These are phyloP conservation scores for Dendronephthya gigantea DNA, from an alignment of 64 coral and sea anemone species.

Conservation along the genomic window DNA sequence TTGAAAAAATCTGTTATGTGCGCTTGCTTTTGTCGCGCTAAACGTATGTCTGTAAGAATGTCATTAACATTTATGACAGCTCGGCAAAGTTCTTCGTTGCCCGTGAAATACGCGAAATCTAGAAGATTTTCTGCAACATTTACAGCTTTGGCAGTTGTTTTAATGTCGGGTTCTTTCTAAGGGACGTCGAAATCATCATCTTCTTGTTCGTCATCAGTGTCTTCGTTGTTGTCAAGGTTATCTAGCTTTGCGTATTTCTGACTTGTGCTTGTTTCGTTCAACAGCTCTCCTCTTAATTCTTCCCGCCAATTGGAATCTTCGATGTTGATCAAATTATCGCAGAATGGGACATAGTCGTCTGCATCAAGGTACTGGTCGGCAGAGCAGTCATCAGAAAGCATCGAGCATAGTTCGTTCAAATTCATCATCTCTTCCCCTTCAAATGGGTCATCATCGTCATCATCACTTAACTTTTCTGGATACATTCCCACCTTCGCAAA, in stretches of 20 bases:
- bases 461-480: not conserved
- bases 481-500: not conserved
- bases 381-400: not conserved
- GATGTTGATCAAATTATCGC: not conserved
- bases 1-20: not conserved
- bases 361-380: not conserved
- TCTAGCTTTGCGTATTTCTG: not conserved
- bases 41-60: not conserved
- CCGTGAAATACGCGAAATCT: conserved; percentile 23
- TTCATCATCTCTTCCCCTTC: not conserved
- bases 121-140: not conserved
- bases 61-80: not conserved
- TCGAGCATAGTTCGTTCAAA: not conserved
- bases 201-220: not conserved
- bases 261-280: not conserved
- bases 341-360: not conserved
- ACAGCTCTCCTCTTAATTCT: not conserved
- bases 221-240: not conserved
- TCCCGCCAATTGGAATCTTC: not conserved
- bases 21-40: not conserved
- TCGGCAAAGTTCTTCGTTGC: conserved; percentile 22
- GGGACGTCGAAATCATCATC: not conserved
- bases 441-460: not conserved
- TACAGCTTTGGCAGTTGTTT: not conserved
- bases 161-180: not conserved